These are phyloP conservation scores for Gallinago media DNA, from an alignment of 2,113 vertebrate species.

Conservation along the genomic window DNA sequence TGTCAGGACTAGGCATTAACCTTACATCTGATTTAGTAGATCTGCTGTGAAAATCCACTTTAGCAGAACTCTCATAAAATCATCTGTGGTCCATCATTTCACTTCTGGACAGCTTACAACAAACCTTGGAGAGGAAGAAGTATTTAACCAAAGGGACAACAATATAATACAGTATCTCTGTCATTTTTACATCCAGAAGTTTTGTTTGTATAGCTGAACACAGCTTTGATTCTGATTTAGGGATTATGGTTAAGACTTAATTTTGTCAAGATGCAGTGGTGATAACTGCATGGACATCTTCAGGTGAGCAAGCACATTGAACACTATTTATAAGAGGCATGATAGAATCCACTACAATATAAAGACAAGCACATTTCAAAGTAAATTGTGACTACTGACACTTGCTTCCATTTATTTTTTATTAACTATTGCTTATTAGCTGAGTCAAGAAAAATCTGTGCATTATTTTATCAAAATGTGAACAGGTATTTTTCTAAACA, in stretches of 20 bases:
- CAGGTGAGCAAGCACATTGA: not conserved
- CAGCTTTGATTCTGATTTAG: not conserved
- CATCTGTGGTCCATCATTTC: not conserved
- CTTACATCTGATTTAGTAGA: not conserved
- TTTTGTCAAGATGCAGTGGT: not conserved
- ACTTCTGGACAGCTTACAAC: not conserved
- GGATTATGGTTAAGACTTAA: not conserved
- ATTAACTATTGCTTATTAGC: slow-evolving; percentile 45
- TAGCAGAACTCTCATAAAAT: not conserved
- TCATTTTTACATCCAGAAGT: not conserved
- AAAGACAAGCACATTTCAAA: slow-evolving; percentile 8
- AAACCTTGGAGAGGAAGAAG: not conserved
- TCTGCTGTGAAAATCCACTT: not conserved
- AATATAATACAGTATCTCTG: not conserved
- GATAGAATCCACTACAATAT: not conserved
- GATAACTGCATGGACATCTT: not conserved
- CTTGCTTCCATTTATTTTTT: slow-evolving; percentile 45
- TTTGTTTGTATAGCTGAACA: not conserved
- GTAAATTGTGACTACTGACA: not conserved
- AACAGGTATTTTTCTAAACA: not conserved
- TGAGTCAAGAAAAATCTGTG: slow-evolving; percentile 29
- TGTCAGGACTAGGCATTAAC: not conserved
- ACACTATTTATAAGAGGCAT: not conserved
- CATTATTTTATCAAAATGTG: slow-evolving; percentile 34
- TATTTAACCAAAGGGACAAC: not conserved